Base-by-base conservation (phyloP, 2,113 vertebrate species). In the Scomber scombrus region DNA sequence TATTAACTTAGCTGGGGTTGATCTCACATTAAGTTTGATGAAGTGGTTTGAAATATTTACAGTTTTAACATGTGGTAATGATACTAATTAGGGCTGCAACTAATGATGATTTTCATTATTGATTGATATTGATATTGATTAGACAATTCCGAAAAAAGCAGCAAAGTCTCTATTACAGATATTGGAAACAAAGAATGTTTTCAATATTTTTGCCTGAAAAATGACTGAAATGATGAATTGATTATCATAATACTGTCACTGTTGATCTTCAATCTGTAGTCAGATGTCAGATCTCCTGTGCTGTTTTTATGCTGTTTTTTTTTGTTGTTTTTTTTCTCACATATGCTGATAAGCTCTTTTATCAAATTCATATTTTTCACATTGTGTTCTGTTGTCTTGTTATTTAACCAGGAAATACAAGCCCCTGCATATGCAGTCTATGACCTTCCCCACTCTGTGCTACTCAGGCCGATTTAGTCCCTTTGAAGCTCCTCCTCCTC, bases 371-470 rank as follows among this genome's bases (percentile, higher is more conserved):
- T 2, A 34, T 64, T 45, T 62, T 60, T 11, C 58, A 4, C 29
- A 5, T 67, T 54, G 4, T 61, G 65, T 52, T 56, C 1, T 72
- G 6, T 70, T 78, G 6, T 84, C 75, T 52, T 82, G 21, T 78
- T 82, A 1, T 69, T 43, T 52, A n/a, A 85, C 67, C 87, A 97
- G 96, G 93, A 96, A 92, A 61, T 97, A 95, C 91, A 95, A 91
- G 57, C 97, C 97, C 64, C 92, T 96, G 82, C 90, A 96, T 47
- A 81, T 90, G 68, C 97, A 97, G 89, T 96, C 95, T 49, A 91
- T 95, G 90, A 92, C 52, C 74, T 96, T 97, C 88, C 96, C 97
- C 0, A 56, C 85, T 63, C 85, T 97, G 76, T 95, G 89, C 82
- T 96, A 95, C 90, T 75, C 82, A 12, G 94, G 93, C 63, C 87